A percentile compares a stretch with the other conserved stretches of the same genome.
These are phyloP conservation scores for Ectemnius cavifrons DNA, from an alignment of 2,888 invertebrate genomes.

Conservation along the genomic window DNA sequence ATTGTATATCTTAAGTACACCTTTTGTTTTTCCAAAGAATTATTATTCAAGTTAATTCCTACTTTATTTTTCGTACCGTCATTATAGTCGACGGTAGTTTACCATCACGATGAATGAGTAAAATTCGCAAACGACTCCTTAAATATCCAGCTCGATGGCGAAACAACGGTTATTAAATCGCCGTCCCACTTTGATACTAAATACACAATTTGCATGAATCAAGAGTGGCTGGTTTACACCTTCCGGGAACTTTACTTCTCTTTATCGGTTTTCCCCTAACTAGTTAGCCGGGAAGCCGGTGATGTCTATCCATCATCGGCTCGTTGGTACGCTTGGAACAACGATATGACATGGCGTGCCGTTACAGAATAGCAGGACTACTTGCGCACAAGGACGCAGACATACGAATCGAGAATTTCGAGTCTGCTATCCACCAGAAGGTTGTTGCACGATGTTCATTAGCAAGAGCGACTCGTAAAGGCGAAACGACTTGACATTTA, in stretches of 20 bases:
- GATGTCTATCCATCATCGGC: slow-evolving; percentile 45
- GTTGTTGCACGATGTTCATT: slow-evolving; percentile 59
- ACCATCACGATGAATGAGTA: too few species aligned
- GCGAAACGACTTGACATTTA: slow-evolving; percentile 64
- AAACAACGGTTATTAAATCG: background rate
- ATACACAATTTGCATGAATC: slow-evolving; percentile 6
- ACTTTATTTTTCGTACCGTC: too few species aligned
- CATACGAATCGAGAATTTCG: slow-evolving; percentile 6
- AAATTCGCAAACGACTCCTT: background rate
- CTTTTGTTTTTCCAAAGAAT: too few species aligned
- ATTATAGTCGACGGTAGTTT: too few species aligned
- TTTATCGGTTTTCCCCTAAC: slow-evolving; percentile 14
- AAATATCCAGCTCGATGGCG: background rate
- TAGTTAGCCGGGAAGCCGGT: slow-evolving; percentile 32
- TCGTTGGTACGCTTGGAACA: slow-evolving; percentile 17
- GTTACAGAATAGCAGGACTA: slow-evolving; percentile 25
- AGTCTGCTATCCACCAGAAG: slow-evolving; percentile 36
- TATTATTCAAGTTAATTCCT: too few species aligned
- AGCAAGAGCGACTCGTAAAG: slow-evolving; percentile 57
- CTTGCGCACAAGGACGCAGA: slow-evolving; percentile 4
- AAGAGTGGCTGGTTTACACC: background rate
- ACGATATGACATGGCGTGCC: slow-evolving; percentile 47
- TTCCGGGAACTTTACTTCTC: background rate
- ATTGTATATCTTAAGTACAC: too few species aligned
- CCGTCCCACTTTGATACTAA: background rate